phyloP scores from a whole-genome alignment of 2,797 vertebrate genomes.

The Nasua narica region DNA sequence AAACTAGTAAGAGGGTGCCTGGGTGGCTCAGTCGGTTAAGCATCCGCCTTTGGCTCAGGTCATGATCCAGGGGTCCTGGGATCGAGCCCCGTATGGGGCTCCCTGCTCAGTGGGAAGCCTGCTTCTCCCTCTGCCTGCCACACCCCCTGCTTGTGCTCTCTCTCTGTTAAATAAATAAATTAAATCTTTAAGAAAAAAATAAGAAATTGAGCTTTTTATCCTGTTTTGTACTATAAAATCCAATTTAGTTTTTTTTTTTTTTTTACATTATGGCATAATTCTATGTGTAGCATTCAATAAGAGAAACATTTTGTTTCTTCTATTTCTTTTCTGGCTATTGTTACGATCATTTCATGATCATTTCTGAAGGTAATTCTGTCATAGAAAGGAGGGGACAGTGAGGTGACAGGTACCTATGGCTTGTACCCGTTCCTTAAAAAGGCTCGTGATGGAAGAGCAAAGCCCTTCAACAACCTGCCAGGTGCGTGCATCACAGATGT shows the following conservation, averaged over 20 bases:
- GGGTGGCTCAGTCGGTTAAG: no score
- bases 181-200: neutral
- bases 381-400: neutral
- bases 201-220: neutral
- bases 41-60: no score
- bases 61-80: no score
- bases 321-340: neutral
- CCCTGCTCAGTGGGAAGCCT: no score
- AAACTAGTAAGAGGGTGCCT: neutral
- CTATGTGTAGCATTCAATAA: neutral
- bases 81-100: no score
- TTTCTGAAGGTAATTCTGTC: neutral
- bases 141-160: no score
- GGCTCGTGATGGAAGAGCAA: neutral
- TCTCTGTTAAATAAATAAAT: no score
- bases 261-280: neutral
- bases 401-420: neutral
- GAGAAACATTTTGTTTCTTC: neutral
- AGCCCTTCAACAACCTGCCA: neutral
- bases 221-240: neutral
- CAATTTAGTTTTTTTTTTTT: neutral
- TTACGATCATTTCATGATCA: neutral
- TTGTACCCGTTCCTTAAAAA: neutral
- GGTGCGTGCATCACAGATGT: neutral
- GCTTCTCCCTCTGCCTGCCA: no score